These are phyloP conservation scores for Drosophila teissieri DNA, from an alignment of 1,140 invertebrate genomes.

Conservation along the genomic window DNA sequence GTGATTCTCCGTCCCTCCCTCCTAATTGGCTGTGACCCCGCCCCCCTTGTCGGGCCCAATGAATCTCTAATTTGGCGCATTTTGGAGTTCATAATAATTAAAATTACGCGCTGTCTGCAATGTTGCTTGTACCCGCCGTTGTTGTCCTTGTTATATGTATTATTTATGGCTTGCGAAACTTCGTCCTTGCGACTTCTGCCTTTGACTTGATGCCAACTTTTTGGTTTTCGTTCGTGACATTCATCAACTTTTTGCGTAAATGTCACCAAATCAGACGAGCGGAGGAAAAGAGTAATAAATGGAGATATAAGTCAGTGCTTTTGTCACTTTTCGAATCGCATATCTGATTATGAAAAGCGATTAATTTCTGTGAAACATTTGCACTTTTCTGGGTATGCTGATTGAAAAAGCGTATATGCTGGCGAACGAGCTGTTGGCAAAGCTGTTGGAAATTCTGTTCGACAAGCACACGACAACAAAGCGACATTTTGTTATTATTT, in stretches of 20 bases:
- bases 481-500: constrained; percentile 35
- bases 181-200: constrained; percentile 64
- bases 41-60: constrained; percentile 50
- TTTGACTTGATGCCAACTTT: constrained; percentile 76
- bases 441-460: constrained; percentile 43
- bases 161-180: constrained; percentile 67
- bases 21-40: constrained; percentile 17
- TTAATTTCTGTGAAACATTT: constrained; percentile 49
- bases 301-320: constrained; percentile 38
- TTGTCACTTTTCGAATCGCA: constrained; percentile 27
- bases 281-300: constrained; percentile 18
- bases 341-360: constrained; percentile 33
- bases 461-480: constrained; percentile 35
- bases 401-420: constrained; percentile 68
- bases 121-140: constrained; percentile 54
- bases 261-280: constrained; percentile 31
- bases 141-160: constrained; percentile 66
- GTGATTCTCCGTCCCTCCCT: constrained; percentile 6
- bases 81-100: constrained; percentile 78
- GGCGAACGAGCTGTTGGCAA: neutral
- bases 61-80: constrained; percentile 77
- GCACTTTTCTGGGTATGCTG: constrained; percentile 28
- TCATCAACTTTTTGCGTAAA: constrained; percentile 68
- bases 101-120: constrained; percentile 72
- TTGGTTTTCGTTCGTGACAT: constrained; percentile 61